These are phyloP conservation scores for Rafetus swinhoei DNA, from an alignment of 2,113 vertebrate species.

Conservation along the genomic window DNA sequence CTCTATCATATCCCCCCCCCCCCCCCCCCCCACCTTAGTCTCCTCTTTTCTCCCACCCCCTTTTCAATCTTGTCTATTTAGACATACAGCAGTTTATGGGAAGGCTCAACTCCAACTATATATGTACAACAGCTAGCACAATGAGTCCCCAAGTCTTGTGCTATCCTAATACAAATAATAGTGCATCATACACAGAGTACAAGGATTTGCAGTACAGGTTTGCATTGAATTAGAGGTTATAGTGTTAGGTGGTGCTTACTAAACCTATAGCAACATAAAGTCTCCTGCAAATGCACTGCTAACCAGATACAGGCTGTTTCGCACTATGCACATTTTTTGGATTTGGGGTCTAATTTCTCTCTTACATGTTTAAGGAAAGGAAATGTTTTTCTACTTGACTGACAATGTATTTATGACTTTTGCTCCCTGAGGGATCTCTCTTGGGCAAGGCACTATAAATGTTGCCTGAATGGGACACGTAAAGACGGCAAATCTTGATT, in stretches of 20 bases:
- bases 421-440: background rate
- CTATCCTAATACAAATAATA: background rate
- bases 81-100: background rate
- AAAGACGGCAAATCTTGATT: background rate
- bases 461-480: conserved; percentile 20
- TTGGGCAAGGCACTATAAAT: conserved; percentile 2
- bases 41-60: too few species aligned
- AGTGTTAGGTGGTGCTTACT: background rate
- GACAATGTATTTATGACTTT: background rate
- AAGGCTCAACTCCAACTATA: background rate
- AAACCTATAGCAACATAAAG: background rate
- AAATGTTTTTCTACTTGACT: background rate
- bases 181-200: background rate
- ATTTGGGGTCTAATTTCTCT: background rate
- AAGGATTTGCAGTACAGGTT: background rate
- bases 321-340: background rate
- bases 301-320: background rate
- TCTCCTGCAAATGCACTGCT: background rate
- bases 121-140: background rate
- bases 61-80: background rate
- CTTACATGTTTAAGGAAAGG: background rate
- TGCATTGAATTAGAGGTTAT: background rate
- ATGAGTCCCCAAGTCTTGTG: background rate
- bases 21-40: too few species aligned
- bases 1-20: too few species aligned